These are phyloP conservation scores for Beris morrisii DNA, from an alignment of 2,888 invertebrate genomes.

Conservation along the genomic window DNA sequence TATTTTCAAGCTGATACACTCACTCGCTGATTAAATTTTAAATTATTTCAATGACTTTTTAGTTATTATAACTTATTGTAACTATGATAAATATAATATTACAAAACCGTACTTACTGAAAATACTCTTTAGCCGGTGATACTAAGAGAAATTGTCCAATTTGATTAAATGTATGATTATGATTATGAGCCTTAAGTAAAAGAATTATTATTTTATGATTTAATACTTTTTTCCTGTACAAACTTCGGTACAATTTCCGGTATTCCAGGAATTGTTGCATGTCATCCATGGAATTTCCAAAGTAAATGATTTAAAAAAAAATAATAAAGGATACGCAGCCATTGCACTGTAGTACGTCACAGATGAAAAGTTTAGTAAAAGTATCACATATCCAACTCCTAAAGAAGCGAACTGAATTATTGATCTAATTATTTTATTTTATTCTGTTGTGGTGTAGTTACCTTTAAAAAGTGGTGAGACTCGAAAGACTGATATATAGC, in stretches of 20 bases:
- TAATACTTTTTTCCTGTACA: background rate
- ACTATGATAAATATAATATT: too few relatives aligned
- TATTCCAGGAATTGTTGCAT: conserved; percentile 80
- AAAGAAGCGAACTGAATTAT: background rate
- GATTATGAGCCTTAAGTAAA: background rate
- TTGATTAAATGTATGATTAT: conserved; percentile 17
- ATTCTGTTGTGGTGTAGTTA: conserved; percentile 48
- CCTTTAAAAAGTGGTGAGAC: conserved; percentile 87
- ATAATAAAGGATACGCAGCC: conserved; percentile 80
- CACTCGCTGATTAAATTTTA: too few relatives aligned
- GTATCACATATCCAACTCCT: conserved; percentile 86
- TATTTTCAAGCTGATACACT: too few relatives aligned
- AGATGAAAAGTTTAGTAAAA: conserved; percentile 78
- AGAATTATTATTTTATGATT: background rate
- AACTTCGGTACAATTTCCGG: conserved; percentile 60
- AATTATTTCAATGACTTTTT: too few relatives aligned
- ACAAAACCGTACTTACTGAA: conserved; percentile 4
- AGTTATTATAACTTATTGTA: too few relatives aligned
- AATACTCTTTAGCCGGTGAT: conserved; percentile 20
- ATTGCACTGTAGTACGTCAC: conserved; percentile 82
- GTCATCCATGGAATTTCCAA: conserved; percentile 74
- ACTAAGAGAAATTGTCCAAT: conserved; percentile 9
- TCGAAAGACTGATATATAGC: conserved; percentile 79
- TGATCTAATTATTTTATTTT: background rate
- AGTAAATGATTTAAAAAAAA: conserved; percentile 71